These are phyloP conservation scores for Tachysurus fulvidraco DNA, from an alignment of 2,113 vertebrate species.

Conservation along the genomic window DNA sequence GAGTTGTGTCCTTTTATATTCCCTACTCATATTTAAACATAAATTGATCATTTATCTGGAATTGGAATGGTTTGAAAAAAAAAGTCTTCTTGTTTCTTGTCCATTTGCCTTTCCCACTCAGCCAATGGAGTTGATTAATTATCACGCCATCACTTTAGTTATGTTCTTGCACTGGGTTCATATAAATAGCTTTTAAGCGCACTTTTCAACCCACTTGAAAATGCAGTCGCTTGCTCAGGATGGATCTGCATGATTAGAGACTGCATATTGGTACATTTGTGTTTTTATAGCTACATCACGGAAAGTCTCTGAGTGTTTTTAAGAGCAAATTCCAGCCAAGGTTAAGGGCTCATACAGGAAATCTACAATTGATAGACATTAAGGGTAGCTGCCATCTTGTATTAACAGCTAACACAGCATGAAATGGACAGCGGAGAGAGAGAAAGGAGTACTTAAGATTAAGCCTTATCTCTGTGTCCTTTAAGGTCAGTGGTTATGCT, in stretches of 20 bases:
- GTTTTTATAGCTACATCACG: neutral
- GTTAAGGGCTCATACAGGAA: neutral
- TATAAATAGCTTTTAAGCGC: constrained; percentile 67
- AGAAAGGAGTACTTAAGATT: neutral
- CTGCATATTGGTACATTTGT: constrained; percentile 8
- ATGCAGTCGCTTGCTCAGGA: neutral
- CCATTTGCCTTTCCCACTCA: constrained; percentile 53
- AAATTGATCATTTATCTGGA: constrained; percentile 28
- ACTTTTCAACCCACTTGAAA: constrained; percentile 50
- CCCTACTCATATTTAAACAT: constrained; percentile 4
- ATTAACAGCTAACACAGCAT: neutral
- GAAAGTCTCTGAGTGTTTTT: neutral
- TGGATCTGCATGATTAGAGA: constrained; percentile 10
- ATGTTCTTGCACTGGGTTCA: constrained; percentile 62
- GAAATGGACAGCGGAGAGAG: neutral
- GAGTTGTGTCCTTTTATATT: constrained; percentile 11
- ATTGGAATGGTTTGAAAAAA: constrained; percentile 19
- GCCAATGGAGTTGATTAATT: constrained; percentile 75
- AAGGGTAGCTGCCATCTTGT: constrained; percentile 11
- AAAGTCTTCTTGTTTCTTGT: constrained; percentile 19
- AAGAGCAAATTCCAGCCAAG: constrained; percentile 3
- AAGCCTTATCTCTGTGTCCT: constrained; percentile 5
- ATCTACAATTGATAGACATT: constrained; percentile 10
- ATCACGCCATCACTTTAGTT: constrained; percentile 66
- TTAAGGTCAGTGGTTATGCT: neutral